Evolutionary conservation across 2,113 vertebrate genomes (phyloP), one percentile per base, ranked within the genome.

Genomic region (Colistium nudipinnis): DNA sequence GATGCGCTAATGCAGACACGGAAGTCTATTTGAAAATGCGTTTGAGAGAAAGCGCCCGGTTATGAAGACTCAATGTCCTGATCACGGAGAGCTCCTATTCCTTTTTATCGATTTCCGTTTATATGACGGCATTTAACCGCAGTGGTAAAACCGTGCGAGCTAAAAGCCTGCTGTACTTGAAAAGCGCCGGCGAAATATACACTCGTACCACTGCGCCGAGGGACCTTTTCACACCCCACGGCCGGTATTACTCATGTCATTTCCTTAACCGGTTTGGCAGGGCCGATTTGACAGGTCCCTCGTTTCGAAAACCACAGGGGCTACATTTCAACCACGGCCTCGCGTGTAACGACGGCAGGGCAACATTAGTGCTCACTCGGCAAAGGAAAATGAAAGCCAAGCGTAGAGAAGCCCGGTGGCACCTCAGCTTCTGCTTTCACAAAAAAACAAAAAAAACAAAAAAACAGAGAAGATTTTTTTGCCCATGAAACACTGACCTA

Each of bases 321-420:
- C 55, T 62, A 48, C 52, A 66, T 70, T 74, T 66, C 56, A 73
- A 61, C 35, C 25, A 4, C 24, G 28, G n/a, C 66, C 63, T 67
- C 33, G 43, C 53, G 67, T 57, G 49, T 47, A 74, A 69, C 78
- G 51, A 57, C 47, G n/a, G 30, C 53, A 14, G 53, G 54, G 64
- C 60, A 70, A 55, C 70, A 60, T 74, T 31, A 3, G 47, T 27
- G 44, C 69, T 24, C 35, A 48, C 45, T 60, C 52, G 53, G 38
- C 39, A 54, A 54, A 41, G 30, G 13, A 55, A 63, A 63, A 64
- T 63, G 73, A 73, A 54, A 27, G 60, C 16, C 47, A 64, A 54
- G 17, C 41, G 7, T 19, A 54, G 45, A 35, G 13, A 41, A 14
- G 19, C 16, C 6, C 6, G 1, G 22, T 25, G 48, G 17, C 28